Evolutionary conservation across 2,113 vertebrate species (phyloP), one percentile per base, ranked within the genome.

Genomic region (Corythaixoides concolor): DNA sequence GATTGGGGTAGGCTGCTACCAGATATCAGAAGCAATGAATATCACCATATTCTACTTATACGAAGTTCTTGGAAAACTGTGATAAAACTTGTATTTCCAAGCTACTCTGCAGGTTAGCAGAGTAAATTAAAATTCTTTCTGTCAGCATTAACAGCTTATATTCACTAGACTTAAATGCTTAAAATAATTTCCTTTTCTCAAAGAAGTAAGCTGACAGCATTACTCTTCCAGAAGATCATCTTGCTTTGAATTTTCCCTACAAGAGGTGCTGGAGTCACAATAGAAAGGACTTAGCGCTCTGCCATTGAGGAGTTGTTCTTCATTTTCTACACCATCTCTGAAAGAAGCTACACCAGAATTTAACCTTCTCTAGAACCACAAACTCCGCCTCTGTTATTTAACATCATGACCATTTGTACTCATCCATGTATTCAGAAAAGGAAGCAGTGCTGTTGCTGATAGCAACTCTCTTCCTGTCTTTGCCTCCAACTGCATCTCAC

Each of bases 321-420:
- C 1, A 32, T 53, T 82, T 79, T 67, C 78, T 85, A 8, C 20
- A 13, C 15, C 35, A 5, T 58, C 32, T 60, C 8, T 35, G n/a
- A 81, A 87, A 58, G 52, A 74, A 85, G 18, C 33, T 56, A 64
- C 69, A 41, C 2, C 24, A 85, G n/a, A 89, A 74, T 79, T 82
- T 72, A 73, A 24, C 21, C 24, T 80, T 47, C 53, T 58, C 7
- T 76, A 47, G 35, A 72, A 52, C n/a, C 1, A 0, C 50, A 77
- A 39, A 56, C 4, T n/a, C 35, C 66, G 14, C 11, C 5, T 66
- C 64, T 67, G 12, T 55, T 63, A 39, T 33, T 59, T 77, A 83
- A 39, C 39, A 22, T 85, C 77, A 21, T 0, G 0, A 12, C 56
- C 35, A 55, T 11, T 84, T 5, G 4, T 52, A 43, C 23, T 35